These are phyloP conservation scores for Petrocephalus zakoni DNA, from an alignment of 2,113 vertebrate species.

Conservation along the genomic window DNA sequence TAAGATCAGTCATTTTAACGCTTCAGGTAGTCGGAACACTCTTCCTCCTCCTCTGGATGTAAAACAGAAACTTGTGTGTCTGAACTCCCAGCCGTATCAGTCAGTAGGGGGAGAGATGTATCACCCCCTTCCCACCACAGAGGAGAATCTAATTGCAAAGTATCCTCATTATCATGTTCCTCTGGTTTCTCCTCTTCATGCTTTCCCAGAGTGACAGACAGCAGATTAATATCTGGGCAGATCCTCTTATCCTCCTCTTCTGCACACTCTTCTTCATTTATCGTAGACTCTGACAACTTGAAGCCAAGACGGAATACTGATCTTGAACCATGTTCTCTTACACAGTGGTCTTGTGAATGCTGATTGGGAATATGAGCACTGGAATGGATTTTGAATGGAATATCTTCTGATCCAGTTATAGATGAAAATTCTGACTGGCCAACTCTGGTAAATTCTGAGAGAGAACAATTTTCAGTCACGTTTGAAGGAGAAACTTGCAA, in stretches of 20 bases:
- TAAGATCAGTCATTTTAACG: not conserved
- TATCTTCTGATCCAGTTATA: not conserved
- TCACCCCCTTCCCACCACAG: not conserved
- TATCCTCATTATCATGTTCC: not conserved
- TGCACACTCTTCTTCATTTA: not conserved
- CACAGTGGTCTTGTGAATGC: not conserved
- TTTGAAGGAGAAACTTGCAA: not conserved
- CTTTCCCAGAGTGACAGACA: conserved; percentile 12
- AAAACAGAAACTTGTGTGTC: not conserved
- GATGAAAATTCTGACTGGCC: not conserved
- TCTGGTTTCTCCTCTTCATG: not conserved
- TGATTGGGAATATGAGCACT: not conserved
- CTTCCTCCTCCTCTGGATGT: not conserved
- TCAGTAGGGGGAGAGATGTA: not conserved
- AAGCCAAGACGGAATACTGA: not conserved
- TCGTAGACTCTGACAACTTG: not conserved
- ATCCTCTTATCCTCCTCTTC: not conserved
- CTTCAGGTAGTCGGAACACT: not conserved
- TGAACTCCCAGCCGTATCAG: not conserved
- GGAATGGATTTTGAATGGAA: not conserved
- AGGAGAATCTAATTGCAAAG: not conserved
- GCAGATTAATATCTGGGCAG: not conserved
- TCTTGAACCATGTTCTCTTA: not conserved
- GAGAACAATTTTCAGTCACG: not conserved
- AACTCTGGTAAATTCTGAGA: not conserved